These are phyloP conservation scores for Drosophila recens DNA, from an alignment of 2,888 invertebrate genomes.

Conservation along the genomic window DNA sequence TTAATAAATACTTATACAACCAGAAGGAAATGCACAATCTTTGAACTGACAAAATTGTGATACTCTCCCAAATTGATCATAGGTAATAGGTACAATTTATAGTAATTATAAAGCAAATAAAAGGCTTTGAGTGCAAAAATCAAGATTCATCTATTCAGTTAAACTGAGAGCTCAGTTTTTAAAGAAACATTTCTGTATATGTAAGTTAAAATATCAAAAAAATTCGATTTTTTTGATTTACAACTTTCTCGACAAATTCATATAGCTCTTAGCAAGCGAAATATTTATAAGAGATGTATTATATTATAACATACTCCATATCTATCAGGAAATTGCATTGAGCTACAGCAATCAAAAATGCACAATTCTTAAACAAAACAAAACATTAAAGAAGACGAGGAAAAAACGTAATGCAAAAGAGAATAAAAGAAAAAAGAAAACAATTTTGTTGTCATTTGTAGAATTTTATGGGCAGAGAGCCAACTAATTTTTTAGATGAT, in stretches of 20 bases:
- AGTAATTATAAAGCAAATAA: neutral
- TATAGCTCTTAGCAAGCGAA: neutral
- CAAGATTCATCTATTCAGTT: neutral
- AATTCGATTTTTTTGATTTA: neutral
- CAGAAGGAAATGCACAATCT: neutral
- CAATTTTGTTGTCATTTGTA: constrained; percentile 32
- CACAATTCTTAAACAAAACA: constrained; percentile 26
- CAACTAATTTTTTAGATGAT: constrained; percentile 49
- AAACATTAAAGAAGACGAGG: constrained; percentile 9
- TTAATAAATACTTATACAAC: constrained; percentile 16
- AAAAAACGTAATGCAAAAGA: constrained; percentile 3
- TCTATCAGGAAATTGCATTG: constrained; percentile 45
- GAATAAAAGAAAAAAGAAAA: constrained; percentile 17
- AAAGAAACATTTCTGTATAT: neutral
- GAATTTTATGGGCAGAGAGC: constrained; percentile 48
- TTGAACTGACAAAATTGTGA: neutral
- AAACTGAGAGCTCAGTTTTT: neutral
- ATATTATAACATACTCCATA: constrained; percentile 16
- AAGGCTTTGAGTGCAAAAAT: neutral
- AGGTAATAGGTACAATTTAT: neutral
- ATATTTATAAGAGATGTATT: neutral
- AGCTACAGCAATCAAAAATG: constrained; percentile 23
- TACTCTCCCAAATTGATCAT: constrained; percentile 2
- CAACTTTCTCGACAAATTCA: neutral
- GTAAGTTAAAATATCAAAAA: constrained; percentile 4